These are phyloP conservation scores for Oncorhynchus clarkii DNA, from an alignment of 2,113 vertebrate species.

Conservation along the genomic window DNA sequence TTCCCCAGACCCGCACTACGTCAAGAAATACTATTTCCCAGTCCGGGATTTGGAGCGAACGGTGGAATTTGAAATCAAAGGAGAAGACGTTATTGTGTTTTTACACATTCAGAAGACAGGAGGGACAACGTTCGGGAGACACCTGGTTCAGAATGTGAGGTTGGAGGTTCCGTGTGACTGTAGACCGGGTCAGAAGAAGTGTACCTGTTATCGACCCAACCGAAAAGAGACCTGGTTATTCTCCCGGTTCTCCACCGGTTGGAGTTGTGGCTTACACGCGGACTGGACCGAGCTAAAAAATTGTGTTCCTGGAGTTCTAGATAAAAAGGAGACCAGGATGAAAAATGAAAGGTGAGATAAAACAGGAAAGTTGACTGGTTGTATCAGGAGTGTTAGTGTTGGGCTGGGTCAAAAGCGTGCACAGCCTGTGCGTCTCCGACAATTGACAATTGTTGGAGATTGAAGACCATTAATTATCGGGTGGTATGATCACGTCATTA, in stretches of 20 bases:
- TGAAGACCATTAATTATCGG: too few species aligned
- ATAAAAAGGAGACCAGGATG: conserved; percentile 87
- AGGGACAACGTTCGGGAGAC: conserved; percentile 95
- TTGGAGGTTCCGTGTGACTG: conserved; percentile 97
- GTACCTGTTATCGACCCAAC: conserved; percentile 98
- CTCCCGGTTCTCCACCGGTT: conserved; percentile 97
- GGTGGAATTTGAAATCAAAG: conserved; percentile 95
- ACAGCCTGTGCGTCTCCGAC: too few species aligned
- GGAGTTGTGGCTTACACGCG: conserved; percentile 98
- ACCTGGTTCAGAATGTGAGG: conserved; percentile 96
- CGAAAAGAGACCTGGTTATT: conserved; percentile 97
- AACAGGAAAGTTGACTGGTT: too few species aligned
- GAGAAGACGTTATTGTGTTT: conserved; percentile 98
- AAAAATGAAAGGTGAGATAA: conserved; percentile 81
- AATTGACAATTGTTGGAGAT: too few species aligned
- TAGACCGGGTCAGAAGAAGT: conserved; percentile 97
- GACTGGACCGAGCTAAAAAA: conserved; percentile 99
- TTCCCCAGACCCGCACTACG: conserved; percentile 97
- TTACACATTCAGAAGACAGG: conserved; percentile 99
- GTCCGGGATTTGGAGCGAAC: conserved; percentile 90
- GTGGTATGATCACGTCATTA: too few species aligned
- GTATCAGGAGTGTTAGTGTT: too few species aligned
- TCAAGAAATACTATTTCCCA: conserved; percentile 98
- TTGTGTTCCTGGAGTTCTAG: conserved; percentile 94
- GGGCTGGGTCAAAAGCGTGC: too few species aligned